Evolutionary conservation across 2,113 vertebrate genomes (phyloP).

Genomic region (Zapus hudsonius): DNA sequence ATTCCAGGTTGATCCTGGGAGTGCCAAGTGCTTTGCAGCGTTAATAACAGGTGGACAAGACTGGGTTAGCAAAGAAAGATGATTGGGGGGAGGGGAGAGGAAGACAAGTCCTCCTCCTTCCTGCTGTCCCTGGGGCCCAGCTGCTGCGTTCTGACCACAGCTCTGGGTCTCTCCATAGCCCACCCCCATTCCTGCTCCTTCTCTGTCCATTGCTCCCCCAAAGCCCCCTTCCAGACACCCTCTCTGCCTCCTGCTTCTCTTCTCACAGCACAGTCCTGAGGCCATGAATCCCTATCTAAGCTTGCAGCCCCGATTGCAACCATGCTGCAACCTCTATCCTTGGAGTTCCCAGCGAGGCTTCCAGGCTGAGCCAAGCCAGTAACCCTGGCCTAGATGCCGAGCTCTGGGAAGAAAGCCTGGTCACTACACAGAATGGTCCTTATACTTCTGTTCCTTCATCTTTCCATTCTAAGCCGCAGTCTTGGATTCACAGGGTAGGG

Average conservation of each 20-base stretch:
- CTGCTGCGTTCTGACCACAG: not conserved
- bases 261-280: not conserved
- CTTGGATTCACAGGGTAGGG: not conserved
- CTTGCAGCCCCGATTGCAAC: not conserved
- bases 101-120: not conserved
- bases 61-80: not conserved
- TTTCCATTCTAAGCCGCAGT: no score
- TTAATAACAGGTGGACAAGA: not conserved
- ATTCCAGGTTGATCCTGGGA: not conserved
- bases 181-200: not conserved
- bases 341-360: not conserved
- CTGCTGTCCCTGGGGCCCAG: not conserved
- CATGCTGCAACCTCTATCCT: not conserved
- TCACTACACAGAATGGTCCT: no score
- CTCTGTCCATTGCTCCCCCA: not conserved
- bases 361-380: not conserved
- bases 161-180: not conserved
- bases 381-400: not conserved
- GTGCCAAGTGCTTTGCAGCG: not conserved
- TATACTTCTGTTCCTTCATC: not conserved
- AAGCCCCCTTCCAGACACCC: not conserved
- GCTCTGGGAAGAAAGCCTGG: not conserved
- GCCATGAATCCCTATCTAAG: not conserved
- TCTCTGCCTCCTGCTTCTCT: not conserved
- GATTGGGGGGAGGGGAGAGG: fast-evolving